A percentile compares a stretch with the other conserved stretches of the same genome.
These are phyloP conservation scores for Microcebus griseorufus DNA, from an alignment of 2,113 vertebrate species.

Conservation along the genomic window DNA sequence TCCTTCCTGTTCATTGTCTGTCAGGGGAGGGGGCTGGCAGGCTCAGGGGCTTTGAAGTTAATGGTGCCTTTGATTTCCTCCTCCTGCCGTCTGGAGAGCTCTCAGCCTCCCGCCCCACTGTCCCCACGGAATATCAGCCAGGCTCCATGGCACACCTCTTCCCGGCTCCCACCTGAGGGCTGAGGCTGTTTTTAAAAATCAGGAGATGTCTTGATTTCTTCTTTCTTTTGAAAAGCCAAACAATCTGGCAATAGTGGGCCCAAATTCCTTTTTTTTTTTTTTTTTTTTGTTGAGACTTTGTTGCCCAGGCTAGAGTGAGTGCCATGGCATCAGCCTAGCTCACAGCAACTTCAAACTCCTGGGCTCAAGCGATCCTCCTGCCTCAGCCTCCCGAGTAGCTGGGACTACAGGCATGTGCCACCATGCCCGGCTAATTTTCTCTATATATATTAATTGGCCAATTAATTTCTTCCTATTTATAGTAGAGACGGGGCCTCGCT, in stretches of 20 bases:
- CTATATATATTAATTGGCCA: too few species aligned
- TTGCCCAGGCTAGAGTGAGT: too few species aligned
- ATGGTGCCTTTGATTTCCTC: constrained; percentile 66
- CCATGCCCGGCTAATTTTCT: too few species aligned
- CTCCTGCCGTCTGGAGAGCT: not conserved
- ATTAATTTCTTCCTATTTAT: too few species aligned
- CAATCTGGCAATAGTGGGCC: not conserved
- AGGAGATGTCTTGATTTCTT: not conserved
- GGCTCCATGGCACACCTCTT: not conserved
- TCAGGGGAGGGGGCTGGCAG: constrained; percentile 32
- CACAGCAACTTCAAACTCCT: too few species aligned
- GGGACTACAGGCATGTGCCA: too few species aligned
- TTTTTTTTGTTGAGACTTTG: too few species aligned
- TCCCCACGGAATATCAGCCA: not conserved
- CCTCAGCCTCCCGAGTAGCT: too few species aligned
- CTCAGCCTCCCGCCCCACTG: not conserved
- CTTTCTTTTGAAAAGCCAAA: not conserved
- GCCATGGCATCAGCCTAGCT: too few species aligned
- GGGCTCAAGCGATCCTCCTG: too few species aligned
- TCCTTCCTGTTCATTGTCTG: constrained; percentile 77
- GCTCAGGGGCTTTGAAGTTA: constrained; percentile 71
- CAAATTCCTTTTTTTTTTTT: not conserved
- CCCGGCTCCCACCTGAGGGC: not conserved
- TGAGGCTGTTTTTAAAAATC: not conserved
- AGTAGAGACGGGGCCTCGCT: too few species aligned